phyloP scores from a whole-genome alignment of 2,113 vertebrate species.

The Struthidea cinerea region DNA sequence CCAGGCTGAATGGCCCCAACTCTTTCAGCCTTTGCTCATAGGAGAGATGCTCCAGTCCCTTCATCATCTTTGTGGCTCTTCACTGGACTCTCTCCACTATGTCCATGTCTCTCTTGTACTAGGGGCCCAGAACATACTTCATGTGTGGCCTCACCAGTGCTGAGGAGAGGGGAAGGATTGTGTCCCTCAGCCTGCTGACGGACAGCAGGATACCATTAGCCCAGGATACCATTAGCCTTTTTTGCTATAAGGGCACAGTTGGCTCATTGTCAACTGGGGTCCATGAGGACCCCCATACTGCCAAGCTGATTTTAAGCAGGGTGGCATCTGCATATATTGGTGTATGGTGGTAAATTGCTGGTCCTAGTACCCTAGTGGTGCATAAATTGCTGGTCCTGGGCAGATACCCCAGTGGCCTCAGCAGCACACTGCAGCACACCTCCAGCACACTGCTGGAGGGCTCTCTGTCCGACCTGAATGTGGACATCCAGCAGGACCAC shows the following conservation, averaged over 20 bases:
- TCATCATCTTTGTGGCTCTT: not conserved
- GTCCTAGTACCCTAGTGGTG: not conserved
- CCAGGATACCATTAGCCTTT: not conserved
- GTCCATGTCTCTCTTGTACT: not conserved
- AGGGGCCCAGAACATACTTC: not conserved
- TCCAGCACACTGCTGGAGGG: not conserved
- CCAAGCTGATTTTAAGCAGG: not conserved
- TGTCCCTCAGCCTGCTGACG: not conserved
- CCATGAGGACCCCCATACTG: not conserved
- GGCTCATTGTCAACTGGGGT: not conserved
- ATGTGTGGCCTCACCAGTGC: not conserved
- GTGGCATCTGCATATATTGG: not conserved
- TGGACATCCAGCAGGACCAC: not conserved
- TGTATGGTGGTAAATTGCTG: not conserved
- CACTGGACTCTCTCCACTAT: too few relatives aligned
- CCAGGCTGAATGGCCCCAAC: not conserved
- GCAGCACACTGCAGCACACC: not conserved
- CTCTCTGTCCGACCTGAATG: not conserved
- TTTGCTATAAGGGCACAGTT: not conserved
- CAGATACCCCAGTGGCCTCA: not conserved
- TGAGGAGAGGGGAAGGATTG: not conserved
- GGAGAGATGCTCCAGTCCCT: not conserved
- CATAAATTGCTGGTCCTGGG: not conserved
- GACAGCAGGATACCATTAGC: not conserved
- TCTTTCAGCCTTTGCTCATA: not conserved